These are phyloP conservation scores for Cataglyphis rosenhaueri DNA, from an alignment of 2,888 invertebrate genomes.

Conservation along the genomic window DNA sequence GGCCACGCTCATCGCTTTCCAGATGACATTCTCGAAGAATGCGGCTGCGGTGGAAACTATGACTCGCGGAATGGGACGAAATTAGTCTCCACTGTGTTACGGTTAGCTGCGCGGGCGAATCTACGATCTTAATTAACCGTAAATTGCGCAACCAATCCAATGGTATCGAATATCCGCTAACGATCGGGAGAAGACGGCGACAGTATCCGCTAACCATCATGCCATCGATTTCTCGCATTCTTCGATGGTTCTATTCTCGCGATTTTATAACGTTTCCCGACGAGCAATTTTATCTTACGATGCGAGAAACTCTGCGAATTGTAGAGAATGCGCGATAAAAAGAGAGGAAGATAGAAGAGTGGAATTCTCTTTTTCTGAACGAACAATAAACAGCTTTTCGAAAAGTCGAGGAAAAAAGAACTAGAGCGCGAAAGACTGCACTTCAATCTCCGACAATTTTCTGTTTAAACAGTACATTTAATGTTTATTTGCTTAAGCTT, in stretches of 20 bases:
- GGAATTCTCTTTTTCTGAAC: slow-evolving; percentile 8
- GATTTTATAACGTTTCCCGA: slow-evolving; percentile 79
- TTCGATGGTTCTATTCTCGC: slow-evolving; percentile 59
- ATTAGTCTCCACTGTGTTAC: slow-evolving; percentile 55
- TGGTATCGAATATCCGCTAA: slow-evolving; percentile 37
- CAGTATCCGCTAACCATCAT: slow-evolving; percentile 28
- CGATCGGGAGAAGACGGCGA: slow-evolving; percentile 26
- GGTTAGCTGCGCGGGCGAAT: slow-evolving; percentile 24
- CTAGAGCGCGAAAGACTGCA: neutral
- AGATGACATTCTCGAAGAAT: slow-evolving; percentile 30
- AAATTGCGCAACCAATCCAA: slow-evolving; percentile 43
- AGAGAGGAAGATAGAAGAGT: neutral
- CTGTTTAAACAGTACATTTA: slow-evolving; percentile 38
- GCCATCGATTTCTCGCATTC: slow-evolving; percentile 67
- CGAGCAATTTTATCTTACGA: slow-evolving; percentile 78
- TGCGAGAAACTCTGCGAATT: slow-evolving; percentile 74
- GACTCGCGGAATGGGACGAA: neutral
- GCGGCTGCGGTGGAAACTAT: neutral
- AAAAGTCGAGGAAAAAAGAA: neutral
- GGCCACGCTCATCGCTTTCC: neutral
- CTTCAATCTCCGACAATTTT: slow-evolving; percentile 31
- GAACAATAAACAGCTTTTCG: neutral
- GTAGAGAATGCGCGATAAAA: neutral
- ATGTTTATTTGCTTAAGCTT: slow-evolving; percentile 46
- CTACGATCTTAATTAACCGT: slow-evolving; percentile 45